Percentiles rank a stretch among this genome's conserved stretches.
Conservation (phyloP, 2,797 vertebrate genomes). For the Tragopan temminckii region DNA sequence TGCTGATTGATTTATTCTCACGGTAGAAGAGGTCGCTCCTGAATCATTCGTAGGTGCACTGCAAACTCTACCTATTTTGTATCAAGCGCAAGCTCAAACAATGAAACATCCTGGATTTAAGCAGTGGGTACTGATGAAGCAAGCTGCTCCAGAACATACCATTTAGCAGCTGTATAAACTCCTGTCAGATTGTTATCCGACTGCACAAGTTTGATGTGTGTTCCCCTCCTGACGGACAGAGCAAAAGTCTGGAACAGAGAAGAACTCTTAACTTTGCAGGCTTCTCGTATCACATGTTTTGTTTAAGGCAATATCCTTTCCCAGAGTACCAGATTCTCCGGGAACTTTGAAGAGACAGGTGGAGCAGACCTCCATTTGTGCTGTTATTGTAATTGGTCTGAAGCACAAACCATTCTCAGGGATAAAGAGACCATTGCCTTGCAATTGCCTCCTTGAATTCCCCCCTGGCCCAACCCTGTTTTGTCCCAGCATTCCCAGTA, state of each 20-base stretch:
- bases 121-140: neutral
- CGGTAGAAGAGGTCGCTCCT: neutral
- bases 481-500: neutral
- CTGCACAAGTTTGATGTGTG: neutral
- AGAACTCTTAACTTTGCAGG: neutral
- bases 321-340: neutral
- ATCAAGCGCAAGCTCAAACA: neutral
- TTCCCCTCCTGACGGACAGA: neutral
- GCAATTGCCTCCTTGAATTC: neutral
- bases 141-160: neutral
- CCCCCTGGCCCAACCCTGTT: neutral
- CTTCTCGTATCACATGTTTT: neutral
- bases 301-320: neutral
- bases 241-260: neutral
- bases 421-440: neutral
- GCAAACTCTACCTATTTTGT: neutral
- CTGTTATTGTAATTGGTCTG: neutral
- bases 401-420: neutral
- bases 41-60: neutral
- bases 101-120: neutral
- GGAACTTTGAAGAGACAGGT: neutral
- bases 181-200: neutral
- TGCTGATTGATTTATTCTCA: constrained; percentile 38
- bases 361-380: neutral
- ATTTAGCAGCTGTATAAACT: neutral